phyloP scores from a whole-genome alignment of 2,797 vertebrate genomes.

The Pangasius krempfi region DNA sequence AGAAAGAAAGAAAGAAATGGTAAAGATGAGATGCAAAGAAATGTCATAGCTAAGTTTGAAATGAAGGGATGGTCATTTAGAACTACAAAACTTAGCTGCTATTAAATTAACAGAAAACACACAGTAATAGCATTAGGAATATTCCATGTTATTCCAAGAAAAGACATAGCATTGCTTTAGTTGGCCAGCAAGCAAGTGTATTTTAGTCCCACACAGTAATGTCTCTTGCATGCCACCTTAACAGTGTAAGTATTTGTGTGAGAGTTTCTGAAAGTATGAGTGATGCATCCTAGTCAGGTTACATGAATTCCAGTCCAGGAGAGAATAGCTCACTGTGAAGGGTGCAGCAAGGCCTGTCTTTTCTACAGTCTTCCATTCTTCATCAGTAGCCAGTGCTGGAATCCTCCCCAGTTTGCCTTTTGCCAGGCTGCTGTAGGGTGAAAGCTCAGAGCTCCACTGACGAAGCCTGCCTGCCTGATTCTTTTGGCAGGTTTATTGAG shows the following conservation, averaged over 20 bases:
- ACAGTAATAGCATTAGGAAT: constrained; percentile 12
- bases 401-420: constrained; percentile 55
- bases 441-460: constrained; percentile 42
- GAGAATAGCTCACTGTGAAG: constrained; percentile 38
- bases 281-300: constrained; percentile 36
- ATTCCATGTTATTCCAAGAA: constrained; percentile 17
- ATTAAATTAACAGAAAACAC: constrained; percentile 24
- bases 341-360: constrained; percentile 37
- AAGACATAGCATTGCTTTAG: constrained; percentile 27
- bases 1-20: constrained; percentile 21
- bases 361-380: constrained; percentile 48
- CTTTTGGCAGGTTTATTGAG: constrained; percentile 32
- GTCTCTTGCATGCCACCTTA: constrained; percentile 21
- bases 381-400: constrained; percentile 58
- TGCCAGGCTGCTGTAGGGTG: constrained; percentile 33
- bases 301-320: constrained; percentile 47
- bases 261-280: constrained; percentile 36
- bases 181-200: constrained; percentile 15
- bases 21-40: constrained; percentile 12
- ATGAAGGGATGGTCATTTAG: neutral
- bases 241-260: constrained; percentile 32
- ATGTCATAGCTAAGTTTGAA: neutral
- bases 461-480: constrained; percentile 24
- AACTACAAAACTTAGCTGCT: neutral
- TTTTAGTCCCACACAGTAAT: constrained; percentile 25